Conservation (phyloP, 2,113 vertebrate genomes). For the Coptodon bakossiorum region DNA sequence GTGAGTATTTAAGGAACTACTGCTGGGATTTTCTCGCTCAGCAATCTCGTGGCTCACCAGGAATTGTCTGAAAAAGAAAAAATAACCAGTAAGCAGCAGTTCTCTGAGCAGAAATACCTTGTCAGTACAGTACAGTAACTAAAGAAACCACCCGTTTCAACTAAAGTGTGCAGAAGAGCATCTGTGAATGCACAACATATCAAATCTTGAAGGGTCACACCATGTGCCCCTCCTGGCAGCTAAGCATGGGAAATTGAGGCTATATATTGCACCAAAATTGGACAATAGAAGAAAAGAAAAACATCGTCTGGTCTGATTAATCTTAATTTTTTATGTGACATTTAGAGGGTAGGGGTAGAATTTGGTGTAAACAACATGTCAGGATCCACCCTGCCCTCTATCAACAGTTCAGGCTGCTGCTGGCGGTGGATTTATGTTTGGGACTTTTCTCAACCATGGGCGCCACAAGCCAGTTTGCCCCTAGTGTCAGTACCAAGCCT, state of each 20-base stretch:
- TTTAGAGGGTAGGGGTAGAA: background rate
- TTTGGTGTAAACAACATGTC: fast-evolving
- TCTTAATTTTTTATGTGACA: background rate
- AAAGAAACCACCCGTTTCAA: background rate
- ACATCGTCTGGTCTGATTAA: background rate
- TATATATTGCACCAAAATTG: background rate
- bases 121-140: background rate
- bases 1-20: background rate
- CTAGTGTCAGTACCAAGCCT: background rate
- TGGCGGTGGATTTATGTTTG: background rate
- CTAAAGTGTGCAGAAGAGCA: background rate
- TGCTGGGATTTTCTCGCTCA: background rate
- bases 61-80: background rate
- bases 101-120: background rate
- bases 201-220: background rate
- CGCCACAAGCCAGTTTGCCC: background rate
- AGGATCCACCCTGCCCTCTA: fast-evolving
- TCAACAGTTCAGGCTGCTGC: background rate
- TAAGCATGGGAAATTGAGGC: background rate
- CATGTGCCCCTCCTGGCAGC: background rate
- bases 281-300: background rate
- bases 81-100: background rate
- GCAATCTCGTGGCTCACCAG: background rate
- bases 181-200: background rate
- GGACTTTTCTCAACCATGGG: background rate